Percentiles rank a stretch among this genome's conserved stretches.
Conservation (phyloP, 2,888 invertebrate species). For the Tetrapedia diversipes region DNA sequence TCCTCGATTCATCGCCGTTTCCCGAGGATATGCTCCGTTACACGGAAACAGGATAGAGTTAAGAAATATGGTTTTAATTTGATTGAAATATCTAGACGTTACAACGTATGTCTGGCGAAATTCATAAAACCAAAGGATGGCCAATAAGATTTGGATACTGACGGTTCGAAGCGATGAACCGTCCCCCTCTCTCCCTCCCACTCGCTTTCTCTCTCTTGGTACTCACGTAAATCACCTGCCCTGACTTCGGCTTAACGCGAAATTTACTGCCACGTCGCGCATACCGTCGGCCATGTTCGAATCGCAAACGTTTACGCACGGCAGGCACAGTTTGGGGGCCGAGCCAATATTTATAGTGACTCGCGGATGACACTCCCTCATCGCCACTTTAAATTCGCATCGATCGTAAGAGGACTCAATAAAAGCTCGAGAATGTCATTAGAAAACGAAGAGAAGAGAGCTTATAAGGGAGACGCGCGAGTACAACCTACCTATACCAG, state of each 20-base stretch:
- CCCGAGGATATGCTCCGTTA: neutral
- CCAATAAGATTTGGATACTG: conserved; percentile 60
- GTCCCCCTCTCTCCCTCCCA: conserved; percentile 43
- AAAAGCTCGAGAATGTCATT: neutral
- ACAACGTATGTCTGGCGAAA: conserved; percentile 15
- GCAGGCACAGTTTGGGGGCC: conserved; percentile 38
- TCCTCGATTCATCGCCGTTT: neutral
- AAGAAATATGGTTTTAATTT: neutral
- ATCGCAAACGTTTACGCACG: conserved; percentile 70
- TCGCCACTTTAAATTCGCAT: conserved; percentile 54
- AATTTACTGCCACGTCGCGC: conserved; percentile 75
- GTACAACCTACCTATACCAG: neutral
- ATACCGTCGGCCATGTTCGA: conserved; percentile 63
- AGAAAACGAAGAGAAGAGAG: conserved; percentile 10
- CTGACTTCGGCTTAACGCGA: conserved; percentile 75
- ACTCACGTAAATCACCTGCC: conserved; percentile 76
- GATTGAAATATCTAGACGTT: conserved; percentile 13
- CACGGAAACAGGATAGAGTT: neutral
- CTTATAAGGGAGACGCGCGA: neutral
- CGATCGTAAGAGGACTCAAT: conserved; percentile 38
- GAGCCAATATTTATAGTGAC: conserved; percentile 58
- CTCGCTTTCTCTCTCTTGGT: conserved; percentile 52
- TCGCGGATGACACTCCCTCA: conserved; percentile 44
- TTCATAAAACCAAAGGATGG: conserved; percentile 16
- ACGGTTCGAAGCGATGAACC: conserved; percentile 58